A percentile compares a stretch with the other conserved stretches of the same genome.
Evolutionary conservation across 2,888 invertebrate genomes (phyloP).

Genomic region (Acholoe squamosa): DNA sequence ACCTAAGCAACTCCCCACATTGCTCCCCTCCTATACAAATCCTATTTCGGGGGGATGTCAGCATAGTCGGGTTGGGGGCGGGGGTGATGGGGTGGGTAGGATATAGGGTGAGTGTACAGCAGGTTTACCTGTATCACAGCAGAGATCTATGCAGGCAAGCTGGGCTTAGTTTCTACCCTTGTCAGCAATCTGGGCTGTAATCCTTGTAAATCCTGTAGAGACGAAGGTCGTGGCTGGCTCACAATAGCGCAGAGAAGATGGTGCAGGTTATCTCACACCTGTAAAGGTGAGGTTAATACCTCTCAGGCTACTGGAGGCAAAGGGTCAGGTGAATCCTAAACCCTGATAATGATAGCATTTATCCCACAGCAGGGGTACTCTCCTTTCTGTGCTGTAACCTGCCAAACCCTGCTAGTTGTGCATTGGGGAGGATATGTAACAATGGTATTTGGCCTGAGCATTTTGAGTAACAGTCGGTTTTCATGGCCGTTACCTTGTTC

Average conservation of each 20-base stretch:
- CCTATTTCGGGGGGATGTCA: too few relatives aligned
- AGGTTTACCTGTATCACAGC: slow-evolving; percentile 32
- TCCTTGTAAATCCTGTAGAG: slow-evolving; percentile 30
- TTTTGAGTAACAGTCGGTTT: not conserved
- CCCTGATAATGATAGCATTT: slow-evolving; percentile 27
- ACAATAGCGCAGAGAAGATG: slow-evolving; percentile 1
- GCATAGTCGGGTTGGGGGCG: not conserved
- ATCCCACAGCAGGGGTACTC: slow-evolving; percentile 1
- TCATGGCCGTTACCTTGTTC: not conserved
- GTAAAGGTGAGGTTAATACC: slow-evolving; percentile 15
- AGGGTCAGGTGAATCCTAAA: not conserved
- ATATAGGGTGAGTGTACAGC: not conserved
- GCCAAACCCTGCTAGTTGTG: not conserved
- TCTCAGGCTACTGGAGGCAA: not conserved
- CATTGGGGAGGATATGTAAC: not conserved
- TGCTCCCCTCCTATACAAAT: too few relatives aligned
- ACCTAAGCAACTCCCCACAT: too few relatives aligned
- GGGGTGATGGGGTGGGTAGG: not conserved
- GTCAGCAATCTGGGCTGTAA: slow-evolving; percentile 29
- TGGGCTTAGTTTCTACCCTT: not conserved
- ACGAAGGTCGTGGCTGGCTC: not conserved
- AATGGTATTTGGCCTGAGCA: not conserved
- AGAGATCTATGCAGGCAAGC: slow-evolving; percentile 14
- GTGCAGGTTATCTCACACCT: slow-evolving; percentile 17
- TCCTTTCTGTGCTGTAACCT: not conserved